Base-by-base conservation (phyloP, 1,140 invertebrate species). In the Aphidius gifuensis region DNA sequence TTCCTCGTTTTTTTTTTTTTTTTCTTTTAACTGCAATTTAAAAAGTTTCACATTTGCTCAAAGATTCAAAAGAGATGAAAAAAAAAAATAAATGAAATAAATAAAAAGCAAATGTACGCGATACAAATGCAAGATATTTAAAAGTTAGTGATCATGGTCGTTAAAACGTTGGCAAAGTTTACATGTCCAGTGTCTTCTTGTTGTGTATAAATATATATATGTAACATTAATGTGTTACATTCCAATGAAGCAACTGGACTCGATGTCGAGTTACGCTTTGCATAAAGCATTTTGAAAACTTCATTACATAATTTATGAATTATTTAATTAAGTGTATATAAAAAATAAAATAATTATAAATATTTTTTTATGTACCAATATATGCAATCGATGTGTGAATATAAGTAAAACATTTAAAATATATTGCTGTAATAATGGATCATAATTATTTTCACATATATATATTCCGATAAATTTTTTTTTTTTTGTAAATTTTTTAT, bases 161-260 rank as follows among this genome's bases (percentile, higher is more conserved):
- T 72, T 72, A 71, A 60, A 51, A 61, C 21, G 55, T 58, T 63
- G 45, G 51, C 60, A 62, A 67, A 54, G 42, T 54, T 51, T 46
- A 65, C 64, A 62, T 71, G 70, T 71, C 68, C 62, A 23, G 59
- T 64, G 62, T 64, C 57, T 53, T 50, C 58, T 61, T 42, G 67
- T 16, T 16, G 16, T 16, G 23, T 32, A 32, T 2, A 23, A 2
- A 23, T 32, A 32, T 32, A 65, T 73, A 74, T 74, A 68, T 74
- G 69, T 74, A 72, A 73, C 68, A 60, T 72, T 74, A 74, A 74
- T 70, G 70, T 65, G 68, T 62, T 71, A 68, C 69, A 69, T 67
- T 67, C 62, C 56, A 40, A 16, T 16, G 16, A 16, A 16, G 16
- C 16, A 16, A 38, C 16, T 48, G 60, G 44, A 50, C n/a, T 53